phyloP scores from a whole-genome alignment of 2,113 vertebrate species.

The Urocitellus parryii region DNA sequence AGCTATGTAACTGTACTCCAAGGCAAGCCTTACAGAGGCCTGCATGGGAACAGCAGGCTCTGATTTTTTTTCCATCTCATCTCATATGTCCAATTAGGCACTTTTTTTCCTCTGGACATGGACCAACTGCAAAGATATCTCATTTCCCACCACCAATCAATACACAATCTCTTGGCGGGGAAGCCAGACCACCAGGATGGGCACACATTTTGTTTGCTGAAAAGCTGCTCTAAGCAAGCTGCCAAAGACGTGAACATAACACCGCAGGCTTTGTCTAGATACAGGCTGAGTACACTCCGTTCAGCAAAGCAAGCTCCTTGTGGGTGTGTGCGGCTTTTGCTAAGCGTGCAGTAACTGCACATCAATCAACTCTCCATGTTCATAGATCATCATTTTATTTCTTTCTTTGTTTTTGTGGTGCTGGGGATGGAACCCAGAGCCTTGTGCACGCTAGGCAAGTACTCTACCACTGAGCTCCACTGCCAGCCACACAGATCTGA shows the following conservation, averaged over 20 bases:
- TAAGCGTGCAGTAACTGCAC: not conserved
- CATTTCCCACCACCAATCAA: not conserved
- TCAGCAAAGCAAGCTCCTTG: not conserved
- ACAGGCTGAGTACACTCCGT: rapidly evolving
- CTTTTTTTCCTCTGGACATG: slow-evolving; percentile 5
- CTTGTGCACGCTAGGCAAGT: not conserved
- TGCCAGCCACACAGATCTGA: not conserved
- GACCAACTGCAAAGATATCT: not conserved
- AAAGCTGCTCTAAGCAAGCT: slow-evolving; percentile 13
- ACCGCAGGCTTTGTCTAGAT: not conserved
- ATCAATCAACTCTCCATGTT: not conserved
- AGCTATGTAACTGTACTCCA: not conserved
- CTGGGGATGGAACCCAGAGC: not conserved
- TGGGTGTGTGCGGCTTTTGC: not conserved
- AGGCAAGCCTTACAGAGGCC: not conserved
- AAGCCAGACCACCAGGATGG: not conserved
- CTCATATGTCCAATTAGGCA: slow-evolving; percentile 25
- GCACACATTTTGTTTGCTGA: not conserved
- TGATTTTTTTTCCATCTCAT: not conserved
- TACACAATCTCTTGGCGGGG: not conserved
- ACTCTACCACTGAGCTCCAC: not conserved
- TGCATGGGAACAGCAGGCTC: not conserved
- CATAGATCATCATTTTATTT: not conserved
- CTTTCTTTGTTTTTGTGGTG: not conserved
- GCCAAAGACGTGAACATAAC: not conserved